Evolutionary conservation across 2,888 invertebrate species (phyloP).

Genomic region (Ophraella communa): DNA sequence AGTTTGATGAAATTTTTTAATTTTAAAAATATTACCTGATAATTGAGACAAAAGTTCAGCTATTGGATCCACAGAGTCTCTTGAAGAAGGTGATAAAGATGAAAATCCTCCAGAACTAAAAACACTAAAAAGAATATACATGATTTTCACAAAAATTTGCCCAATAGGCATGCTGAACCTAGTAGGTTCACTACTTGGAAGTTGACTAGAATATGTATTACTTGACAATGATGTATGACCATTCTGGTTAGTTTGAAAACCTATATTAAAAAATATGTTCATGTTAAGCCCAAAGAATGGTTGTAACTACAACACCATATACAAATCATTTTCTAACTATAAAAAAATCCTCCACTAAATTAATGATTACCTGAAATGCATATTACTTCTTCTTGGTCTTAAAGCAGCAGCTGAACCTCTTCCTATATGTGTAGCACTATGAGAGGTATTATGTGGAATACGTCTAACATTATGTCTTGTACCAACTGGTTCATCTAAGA

Average conservation of each 20-base stretch:
- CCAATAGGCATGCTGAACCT: no score
- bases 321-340: neutral
- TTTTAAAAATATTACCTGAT: slow-evolving; percentile 64
- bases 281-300: no score
- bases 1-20: neutral
- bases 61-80: slow-evolving; percentile 95
- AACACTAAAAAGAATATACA: slow-evolving; percentile 54
- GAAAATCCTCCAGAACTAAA: slow-evolving; percentile 82
- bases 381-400: slow-evolving; percentile 86
- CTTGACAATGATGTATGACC: neutral
- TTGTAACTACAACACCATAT: no score
- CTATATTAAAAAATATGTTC: no score
- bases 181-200: neutral
- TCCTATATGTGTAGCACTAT: slow-evolving; percentile 47
- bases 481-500: slow-evolving; percentile 89
- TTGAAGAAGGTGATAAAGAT: slow-evolving; percentile 84
- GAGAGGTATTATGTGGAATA: slow-evolving; percentile 56
- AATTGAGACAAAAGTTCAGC: slow-evolving; percentile 94
- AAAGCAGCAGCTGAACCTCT: slow-evolving; percentile 53
- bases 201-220: neutral
- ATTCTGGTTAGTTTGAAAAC: no score
- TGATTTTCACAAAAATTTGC: no score
- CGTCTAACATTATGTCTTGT: slow-evolving; percentile 60
- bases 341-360: neutral
- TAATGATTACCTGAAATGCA: slow-evolving; percentile 86